Conservation (phyloP, 2,888 invertebrate species). For the Teinopalpus imperialis region DNA sequence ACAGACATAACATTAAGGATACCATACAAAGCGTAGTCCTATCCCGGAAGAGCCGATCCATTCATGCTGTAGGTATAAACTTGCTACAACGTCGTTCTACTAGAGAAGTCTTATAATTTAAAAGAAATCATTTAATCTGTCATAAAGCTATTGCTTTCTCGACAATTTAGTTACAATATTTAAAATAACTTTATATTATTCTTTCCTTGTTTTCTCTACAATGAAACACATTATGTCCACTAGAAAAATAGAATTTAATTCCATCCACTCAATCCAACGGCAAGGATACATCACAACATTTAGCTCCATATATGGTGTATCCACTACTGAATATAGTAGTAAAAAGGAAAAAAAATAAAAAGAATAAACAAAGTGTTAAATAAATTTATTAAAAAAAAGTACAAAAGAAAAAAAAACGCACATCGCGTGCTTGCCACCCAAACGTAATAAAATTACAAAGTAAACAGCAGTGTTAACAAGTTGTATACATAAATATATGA, state of each 20-base stretch:
- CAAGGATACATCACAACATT: constrained; percentile 65
- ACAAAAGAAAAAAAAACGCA: constrained; percentile 56
- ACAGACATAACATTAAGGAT: too few species aligned
- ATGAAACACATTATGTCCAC: constrained; percentile 47
- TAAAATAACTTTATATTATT: too few species aligned
- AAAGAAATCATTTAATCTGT: too few species aligned
- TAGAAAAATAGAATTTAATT: constrained; percentile 77
- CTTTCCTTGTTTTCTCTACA: too few species aligned
- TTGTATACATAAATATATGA: constrained; percentile 52
- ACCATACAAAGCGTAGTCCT: too few species aligned
- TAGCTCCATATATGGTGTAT: constrained; percentile 39
- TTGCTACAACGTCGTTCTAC: too few species aligned
- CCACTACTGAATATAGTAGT: constrained; percentile 30
- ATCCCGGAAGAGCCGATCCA: too few species aligned
- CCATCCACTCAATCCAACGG: constrained; percentile 56
- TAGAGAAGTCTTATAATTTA: too few species aligned
- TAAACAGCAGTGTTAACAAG: constrained; percentile 63
- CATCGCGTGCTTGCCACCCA: constrained; percentile 63
- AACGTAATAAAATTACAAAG: constrained; percentile 62
- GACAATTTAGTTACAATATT: too few species aligned
- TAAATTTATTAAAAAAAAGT: constrained; percentile 77
- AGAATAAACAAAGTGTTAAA: constrained; percentile 61
- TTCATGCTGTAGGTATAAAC: too few species aligned
- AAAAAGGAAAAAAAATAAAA: constrained; percentile 42
- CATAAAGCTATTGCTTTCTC: too few species aligned